Base-by-base conservation (phyloP, 2,797 vertebrate species). In the Gambelia wislizenii region DNA sequence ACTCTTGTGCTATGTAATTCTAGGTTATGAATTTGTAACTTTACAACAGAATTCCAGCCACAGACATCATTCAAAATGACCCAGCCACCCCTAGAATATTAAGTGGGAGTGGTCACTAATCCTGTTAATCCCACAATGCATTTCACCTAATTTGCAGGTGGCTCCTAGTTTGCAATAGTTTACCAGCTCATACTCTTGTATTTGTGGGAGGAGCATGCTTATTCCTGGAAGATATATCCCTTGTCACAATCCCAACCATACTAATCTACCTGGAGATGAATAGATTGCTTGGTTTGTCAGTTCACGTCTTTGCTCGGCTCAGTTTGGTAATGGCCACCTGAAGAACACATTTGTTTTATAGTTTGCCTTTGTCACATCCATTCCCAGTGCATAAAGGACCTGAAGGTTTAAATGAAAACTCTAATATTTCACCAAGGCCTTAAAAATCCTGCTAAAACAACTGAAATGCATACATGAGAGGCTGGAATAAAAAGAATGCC, bases 371-470 rank as follows among this genome's bases (percentile, higher is more conserved):
- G 42, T 87, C 0, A 0, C 81, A 72, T 54, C 33, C 64, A 30
- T 56, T 1, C 0, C 0, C 44, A 67, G 75, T 67, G 0, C 76
- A 36, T 91, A 92, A 93, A 92, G 44, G 1, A 79, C 72, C 22
- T 42, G 76, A 91, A 0, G 16, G 16, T 83, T 79, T 85, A 90
- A 93, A 91, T 52, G 87, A 1, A 54, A 91, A 44, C 76, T 89
- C 92, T 90, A 91, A 87, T 93, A 91, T 93, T 94, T 91, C 88
- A 93, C 76, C 67, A 90, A 89, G 91, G 92, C 84, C 61, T 92
- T 89, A 52, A 80, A 89, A 82, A 0, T 4, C 52, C 61, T 52
- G 14, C 78, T 76, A 83, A 82, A 93, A 85, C 76, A 90, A 80
- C 0, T 0, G 85, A 89, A 94, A 85, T 85, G 61, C 4, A 14